These are phyloP conservation scores for Norana najaformis DNA, from an alignment of 2,888 invertebrate species.

Conservation along the genomic window DNA sequence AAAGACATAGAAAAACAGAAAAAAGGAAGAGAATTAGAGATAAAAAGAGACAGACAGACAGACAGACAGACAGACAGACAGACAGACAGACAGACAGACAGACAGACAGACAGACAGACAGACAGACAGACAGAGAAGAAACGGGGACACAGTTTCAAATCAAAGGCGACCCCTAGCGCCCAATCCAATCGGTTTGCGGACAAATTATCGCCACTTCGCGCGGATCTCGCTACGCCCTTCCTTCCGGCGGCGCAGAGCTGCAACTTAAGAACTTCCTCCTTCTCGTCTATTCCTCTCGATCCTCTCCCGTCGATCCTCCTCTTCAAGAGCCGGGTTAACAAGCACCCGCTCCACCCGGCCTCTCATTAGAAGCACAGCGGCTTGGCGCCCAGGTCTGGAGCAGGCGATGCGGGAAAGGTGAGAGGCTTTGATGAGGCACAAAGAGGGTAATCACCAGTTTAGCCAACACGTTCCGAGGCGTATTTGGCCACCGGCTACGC, in stretches of 20 bases:
- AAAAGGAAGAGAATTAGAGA: no score
- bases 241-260: background rate
- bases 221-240: background rate
- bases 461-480: background rate
- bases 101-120: no score
- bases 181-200: background rate
- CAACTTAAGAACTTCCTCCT: no score
- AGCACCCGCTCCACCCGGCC: no score
- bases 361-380: background rate
- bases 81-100: no score
- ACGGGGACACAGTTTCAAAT: background rate
- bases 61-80: no score
- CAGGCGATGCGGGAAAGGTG: background rate
- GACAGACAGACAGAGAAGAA: no score
- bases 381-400: no score
- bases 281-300: no score
- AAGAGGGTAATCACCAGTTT: background rate
- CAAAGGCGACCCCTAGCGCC: background rate
- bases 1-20: background rate
- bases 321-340: background rate
- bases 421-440: background rate
- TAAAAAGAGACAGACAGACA: no score
- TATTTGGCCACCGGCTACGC: background rate
- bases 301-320: background rate
- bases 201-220: background rate